phyloP scores from a whole-genome alignment of 2,888 invertebrate species.

The Dynastes grantii region DNA sequence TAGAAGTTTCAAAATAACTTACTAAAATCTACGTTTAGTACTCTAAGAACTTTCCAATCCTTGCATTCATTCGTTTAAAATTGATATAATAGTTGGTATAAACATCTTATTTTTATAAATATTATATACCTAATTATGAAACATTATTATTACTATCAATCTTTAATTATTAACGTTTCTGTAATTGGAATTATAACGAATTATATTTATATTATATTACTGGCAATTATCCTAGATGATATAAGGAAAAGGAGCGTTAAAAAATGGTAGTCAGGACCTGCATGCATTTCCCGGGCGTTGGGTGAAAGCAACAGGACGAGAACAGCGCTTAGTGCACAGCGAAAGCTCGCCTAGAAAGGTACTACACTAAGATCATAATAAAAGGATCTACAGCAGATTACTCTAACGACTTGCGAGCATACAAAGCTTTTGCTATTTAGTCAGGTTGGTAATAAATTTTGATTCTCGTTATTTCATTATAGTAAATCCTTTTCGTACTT shows the following conservation, averaged over 20 bases:
- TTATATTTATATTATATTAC: not conserved
- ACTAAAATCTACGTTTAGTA: no score
- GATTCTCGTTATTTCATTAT: slow-evolving; percentile 28
- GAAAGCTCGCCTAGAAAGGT: slow-evolving; percentile 60
- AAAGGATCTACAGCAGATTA: slow-evolving; percentile 51
- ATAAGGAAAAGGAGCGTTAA: not conserved
- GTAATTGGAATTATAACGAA: not conserved
- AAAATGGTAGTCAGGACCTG: slow-evolving; percentile 55
- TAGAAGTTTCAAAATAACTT: no score
- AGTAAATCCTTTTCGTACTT: slow-evolving; percentile 9
- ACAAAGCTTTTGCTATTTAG: slow-evolving; percentile 50
- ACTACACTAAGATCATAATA: slow-evolving; percentile 51
- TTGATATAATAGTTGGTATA: no score
- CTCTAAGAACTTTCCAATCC: no score
- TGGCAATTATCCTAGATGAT: not conserved
- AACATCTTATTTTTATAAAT: no score
- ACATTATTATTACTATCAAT: no score
- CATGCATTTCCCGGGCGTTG: slow-evolving; percentile 64
- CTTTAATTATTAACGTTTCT: not conserved
- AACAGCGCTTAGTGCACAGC: slow-evolving; percentile 62
- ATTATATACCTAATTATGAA: no score
- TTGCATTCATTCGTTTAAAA: no score
- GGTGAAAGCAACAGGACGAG: slow-evolving; percentile 65
- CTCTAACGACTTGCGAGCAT: slow-evolving; percentile 49
- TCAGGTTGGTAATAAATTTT: slow-evolving; percentile 54